Evolutionary conservation across 2,113 vertebrate species (phyloP).

Genomic region (Protobothrops mucrosquamatus): DNA sequence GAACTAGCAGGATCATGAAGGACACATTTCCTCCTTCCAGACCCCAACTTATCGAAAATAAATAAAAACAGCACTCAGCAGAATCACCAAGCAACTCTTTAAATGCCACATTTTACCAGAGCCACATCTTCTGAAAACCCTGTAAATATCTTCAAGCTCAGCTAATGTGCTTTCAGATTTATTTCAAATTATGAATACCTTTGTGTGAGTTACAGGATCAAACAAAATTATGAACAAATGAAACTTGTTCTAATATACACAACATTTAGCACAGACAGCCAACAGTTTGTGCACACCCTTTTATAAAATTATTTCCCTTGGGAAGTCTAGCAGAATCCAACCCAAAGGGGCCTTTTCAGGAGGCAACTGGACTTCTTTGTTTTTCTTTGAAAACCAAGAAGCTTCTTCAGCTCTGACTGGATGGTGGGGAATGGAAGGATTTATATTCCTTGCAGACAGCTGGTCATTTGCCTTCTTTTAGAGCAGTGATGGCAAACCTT

Average conservation of each 20-base stretch:
- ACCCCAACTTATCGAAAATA: background rate
- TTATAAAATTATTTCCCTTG: background rate
- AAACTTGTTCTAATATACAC: background rate
- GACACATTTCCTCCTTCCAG: background rate
- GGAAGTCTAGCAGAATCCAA: background rate
- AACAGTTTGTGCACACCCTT: background rate
- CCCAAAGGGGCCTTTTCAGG: background rate
- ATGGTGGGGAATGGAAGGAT: too few relatives aligned
- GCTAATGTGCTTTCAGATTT: background rate
- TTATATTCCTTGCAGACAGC: too few relatives aligned
- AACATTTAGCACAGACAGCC: background rate
- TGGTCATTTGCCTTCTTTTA: too few relatives aligned
- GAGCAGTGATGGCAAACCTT: too few relatives aligned
- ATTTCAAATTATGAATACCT: background rate
- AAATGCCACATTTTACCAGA: background rate
- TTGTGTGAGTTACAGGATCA: too few relatives aligned
- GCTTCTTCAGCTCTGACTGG: too few relatives aligned
- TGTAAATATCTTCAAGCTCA: background rate
- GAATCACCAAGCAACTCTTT: background rate
- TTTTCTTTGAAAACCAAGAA: too few relatives aligned
- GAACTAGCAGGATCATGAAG: background rate
- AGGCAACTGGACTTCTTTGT: too few relatives aligned
- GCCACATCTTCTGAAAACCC: background rate
- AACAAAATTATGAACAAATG: too few relatives aligned
- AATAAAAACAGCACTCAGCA: background rate